A percentile compares a stretch with the other conserved stretches of the same genome.
Evolutionary conservation across 2,888 invertebrate genomes (phyloP).

Genomic region (Tiliacea aurago): DNA sequence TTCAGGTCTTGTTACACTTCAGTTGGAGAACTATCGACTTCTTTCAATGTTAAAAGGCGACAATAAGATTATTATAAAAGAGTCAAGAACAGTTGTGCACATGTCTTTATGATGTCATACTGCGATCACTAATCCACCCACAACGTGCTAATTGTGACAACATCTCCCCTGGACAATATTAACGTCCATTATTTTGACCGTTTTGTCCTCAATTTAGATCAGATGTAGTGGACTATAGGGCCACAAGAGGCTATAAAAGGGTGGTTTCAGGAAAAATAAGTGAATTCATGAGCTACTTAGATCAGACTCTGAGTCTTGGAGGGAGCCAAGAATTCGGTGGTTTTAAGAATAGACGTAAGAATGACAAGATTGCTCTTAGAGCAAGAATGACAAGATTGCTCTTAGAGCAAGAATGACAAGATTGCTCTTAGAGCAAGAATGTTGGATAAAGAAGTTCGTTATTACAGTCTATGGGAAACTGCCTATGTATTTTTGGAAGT

Average conservation of each 20-base stretch:
- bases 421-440: not conserved
- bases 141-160: conserved; percentile 38
- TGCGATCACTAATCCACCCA: conserved; percentile 22
- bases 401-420: not conserved
- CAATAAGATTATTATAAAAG: conserved; percentile 11
- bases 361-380: not conserved
- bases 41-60: not conserved
- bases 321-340: not conserved
- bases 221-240: no score
- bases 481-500: conserved; percentile 6
- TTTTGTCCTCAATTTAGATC: conserved; percentile 6
- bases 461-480: not conserved
- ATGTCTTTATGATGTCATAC: conserved; percentile 19
- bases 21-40: not conserved
- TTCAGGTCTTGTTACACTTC: not conserved
- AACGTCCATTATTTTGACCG: conserved; percentile 20
- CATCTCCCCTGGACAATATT: conserved; percentile 34
- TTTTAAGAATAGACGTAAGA: not conserved
- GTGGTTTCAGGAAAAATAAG: not conserved
- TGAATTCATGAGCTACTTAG: not conserved
- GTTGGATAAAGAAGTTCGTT: conserved; percentile 15
- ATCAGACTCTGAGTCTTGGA: not conserved
- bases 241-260: not conserved
- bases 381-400: not conserved
- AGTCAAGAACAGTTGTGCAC: not conserved